phyloP scores from a whole-genome alignment of 2,888 invertebrate species.

The Himalopsyche kuldschensis region DNA sequence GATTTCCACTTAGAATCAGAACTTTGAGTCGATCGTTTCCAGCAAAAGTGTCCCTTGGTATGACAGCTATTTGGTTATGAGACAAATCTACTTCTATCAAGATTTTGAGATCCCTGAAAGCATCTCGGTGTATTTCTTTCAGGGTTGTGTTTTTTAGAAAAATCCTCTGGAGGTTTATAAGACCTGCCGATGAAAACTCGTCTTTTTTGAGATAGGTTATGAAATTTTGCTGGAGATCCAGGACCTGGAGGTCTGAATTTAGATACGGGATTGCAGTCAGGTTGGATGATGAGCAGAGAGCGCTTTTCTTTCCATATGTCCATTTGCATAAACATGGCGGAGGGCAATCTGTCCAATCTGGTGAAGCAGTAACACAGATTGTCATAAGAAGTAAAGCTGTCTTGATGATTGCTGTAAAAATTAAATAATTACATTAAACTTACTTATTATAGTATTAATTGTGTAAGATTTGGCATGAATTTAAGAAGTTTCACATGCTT shows the following conservation, averaged over 20 bases:
- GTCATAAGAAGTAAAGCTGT: conserved; percentile 37
- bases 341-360: conserved; percentile 89
- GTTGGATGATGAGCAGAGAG: conserved; percentile 80
- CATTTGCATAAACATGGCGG: conserved; percentile 87
- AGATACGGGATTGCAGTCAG: conserved; percentile 74
- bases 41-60: conserved; percentile 78
- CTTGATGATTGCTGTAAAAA: conserved; percentile 32
- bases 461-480: too few species aligned
- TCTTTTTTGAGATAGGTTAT: conserved; percentile 72
- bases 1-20: conserved; percentile 80
- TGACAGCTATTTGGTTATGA: conserved; percentile 71
- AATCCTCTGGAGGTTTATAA: conserved; percentile 82
- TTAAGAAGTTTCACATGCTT: too few species aligned
- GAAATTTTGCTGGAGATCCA: conserved; percentile 80
- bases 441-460: too few species aligned
- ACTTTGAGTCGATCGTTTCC: conserved; percentile 80
- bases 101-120: conserved; percentile 81
- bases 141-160: conserved; percentile 76
- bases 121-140: conserved; percentile 73
- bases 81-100: conserved; percentile 85
- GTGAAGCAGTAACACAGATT: conserved; percentile 56
- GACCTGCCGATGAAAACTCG: conserved; percentile 75
- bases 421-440: not conserved
- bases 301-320: conserved; percentile 89
- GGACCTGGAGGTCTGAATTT: conserved; percentile 70